A percentile compares a stretch with the other conserved stretches of the same genome.
phyloP scores from a whole-genome alignment of 2,888 invertebrate genomes.

The Brachyptera risi region DNA sequence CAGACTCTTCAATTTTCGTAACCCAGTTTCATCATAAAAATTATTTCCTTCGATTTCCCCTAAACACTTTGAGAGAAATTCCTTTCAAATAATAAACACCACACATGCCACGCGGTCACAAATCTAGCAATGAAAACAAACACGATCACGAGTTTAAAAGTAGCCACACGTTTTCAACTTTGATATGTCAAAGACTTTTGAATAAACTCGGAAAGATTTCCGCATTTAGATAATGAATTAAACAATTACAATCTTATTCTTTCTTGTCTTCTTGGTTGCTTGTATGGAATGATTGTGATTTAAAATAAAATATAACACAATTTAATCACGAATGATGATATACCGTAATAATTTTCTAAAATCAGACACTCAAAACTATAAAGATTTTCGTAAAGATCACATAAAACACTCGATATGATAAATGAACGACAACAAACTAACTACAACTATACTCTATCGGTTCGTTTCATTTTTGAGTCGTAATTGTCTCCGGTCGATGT shows the following conservation, averaged over 20 bases:
- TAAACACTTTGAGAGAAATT: not conserved
- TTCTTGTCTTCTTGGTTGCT: not conserved
- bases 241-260: too few species aligned
- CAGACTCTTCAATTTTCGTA: too few species aligned
- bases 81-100: not conserved
- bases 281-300: constrained; percentile 9
- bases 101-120: not conserved
- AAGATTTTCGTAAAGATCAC: not conserved
- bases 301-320: not conserved
- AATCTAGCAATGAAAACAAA: not conserved
- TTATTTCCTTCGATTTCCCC: not conserved
- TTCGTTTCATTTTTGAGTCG: constrained; percentile 12
- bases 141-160: not conserved
- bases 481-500: not conserved
- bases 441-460: not conserved
- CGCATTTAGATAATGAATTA: not conserved
- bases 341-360: not conserved
- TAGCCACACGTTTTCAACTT: not conserved
- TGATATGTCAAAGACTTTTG: not conserved
- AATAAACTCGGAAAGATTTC: not conserved
- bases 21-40: constrained; percentile 4
- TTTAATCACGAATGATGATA: not conserved
- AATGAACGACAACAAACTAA: too few species aligned
- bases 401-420: too few species aligned
- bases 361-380: not conserved